Percentiles rank a stretch among this genome's conserved stretches.
These are phyloP conservation scores for Catharus bicknelli DNA, from an alignment of 2,113 vertebrate genomes.

Conservation along the genomic window DNA sequence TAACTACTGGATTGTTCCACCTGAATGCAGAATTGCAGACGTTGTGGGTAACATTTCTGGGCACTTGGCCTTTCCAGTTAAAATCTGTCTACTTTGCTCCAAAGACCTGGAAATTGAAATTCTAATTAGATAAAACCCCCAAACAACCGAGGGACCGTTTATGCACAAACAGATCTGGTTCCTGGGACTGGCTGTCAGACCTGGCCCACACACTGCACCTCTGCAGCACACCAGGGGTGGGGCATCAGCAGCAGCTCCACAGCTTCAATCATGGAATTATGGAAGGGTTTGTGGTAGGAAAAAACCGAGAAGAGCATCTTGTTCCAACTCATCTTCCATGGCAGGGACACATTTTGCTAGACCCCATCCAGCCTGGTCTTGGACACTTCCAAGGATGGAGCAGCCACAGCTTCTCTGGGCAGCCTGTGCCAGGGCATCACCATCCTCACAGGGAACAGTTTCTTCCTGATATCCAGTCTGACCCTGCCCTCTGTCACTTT, in stretches of 20 bases:
- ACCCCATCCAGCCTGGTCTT: background rate
- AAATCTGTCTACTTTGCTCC: background rate
- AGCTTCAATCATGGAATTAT: background rate
- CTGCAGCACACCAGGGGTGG: background rate
- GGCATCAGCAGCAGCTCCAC: background rate
- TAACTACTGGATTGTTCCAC: background rate
- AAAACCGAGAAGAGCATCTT: background rate
- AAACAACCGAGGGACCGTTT: background rate
- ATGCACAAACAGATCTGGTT: background rate
- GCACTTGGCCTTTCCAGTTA: background rate
- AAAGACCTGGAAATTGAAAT: background rate
- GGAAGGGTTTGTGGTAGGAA: background rate
- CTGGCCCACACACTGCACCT: fast-evolving
- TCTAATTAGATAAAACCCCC: background rate
- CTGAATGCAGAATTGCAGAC: background rate
- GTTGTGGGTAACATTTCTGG: fast-evolving
- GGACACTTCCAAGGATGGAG: background rate
- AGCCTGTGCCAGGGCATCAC: fast-evolving
- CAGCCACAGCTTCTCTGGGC: background rate
- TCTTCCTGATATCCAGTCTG: background rate
- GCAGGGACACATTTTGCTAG: background rate
- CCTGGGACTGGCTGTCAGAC: background rate
- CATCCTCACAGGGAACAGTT: background rate
- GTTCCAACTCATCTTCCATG: fast-evolving
- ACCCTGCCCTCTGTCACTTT: background rate